Conservation (phyloP, 2,797 vertebrate genomes). For the Acipenser transmontanus region DNA sequence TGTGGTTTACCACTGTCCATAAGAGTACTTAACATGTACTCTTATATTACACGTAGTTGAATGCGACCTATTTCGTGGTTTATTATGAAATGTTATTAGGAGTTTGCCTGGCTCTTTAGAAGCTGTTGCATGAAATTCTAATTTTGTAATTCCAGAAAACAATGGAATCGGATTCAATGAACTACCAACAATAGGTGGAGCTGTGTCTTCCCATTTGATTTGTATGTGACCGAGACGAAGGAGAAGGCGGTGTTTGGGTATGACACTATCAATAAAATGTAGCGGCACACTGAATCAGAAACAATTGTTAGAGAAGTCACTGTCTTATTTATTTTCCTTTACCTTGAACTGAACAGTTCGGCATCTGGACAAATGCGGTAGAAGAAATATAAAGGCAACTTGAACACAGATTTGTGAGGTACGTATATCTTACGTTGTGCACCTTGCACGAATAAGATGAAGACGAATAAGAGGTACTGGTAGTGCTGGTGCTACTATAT, state of each 20-base stretch:
- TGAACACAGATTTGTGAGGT: slow-evolving; percentile 48
- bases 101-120: too few species aligned
- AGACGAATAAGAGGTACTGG: background rate
- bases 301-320: slow-evolving; percentile 5
- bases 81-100: too few species aligned
- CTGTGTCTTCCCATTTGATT: slow-evolving; percentile 24
- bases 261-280: slow-evolving; percentile 42
- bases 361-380: slow-evolving; percentile 22
- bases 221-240: slow-evolving; percentile 48
- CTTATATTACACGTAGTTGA: too few species aligned
- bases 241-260: slow-evolving; percentile 51
- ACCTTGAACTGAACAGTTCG: slow-evolving; percentile 11
- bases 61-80: too few species aligned
- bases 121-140: background rate
- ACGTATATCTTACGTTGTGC: slow-evolving; percentile 27
- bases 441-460: slow-evolving; percentile 21
- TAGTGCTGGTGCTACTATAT: background rate
- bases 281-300: slow-evolving; percentile 38
- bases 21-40: too few species aligned
- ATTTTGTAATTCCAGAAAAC: background rate
- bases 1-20: too few species aligned
- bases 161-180: background rate
- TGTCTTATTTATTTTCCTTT: background rate
- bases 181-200: slow-evolving; percentile 29
- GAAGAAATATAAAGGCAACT: slow-evolving; percentile 32